Conservation (phyloP, 2,888 invertebrate genomes). For the Drosophila recens region DNA sequence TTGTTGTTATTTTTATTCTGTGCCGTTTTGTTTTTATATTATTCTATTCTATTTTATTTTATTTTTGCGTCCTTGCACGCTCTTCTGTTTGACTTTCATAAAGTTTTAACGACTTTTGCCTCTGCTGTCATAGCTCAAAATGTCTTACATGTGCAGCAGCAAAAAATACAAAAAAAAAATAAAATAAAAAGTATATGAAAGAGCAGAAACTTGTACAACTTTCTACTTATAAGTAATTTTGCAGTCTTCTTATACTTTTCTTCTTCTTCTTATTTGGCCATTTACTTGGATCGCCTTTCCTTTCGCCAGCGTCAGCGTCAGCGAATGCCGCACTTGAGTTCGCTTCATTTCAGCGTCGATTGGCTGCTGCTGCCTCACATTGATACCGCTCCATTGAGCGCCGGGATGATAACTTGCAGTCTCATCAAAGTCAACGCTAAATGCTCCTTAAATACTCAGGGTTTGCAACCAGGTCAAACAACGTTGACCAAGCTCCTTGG, state of each 20-base stretch:
- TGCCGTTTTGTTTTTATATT: conserved; percentile 45
- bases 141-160: conserved; percentile 75
- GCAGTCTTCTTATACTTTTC: conserved; percentile 41
- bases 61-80: conserved; percentile 58
- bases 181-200: conserved; percentile 35
- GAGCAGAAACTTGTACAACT: conserved; percentile 73
- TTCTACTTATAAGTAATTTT: conserved; percentile 78
- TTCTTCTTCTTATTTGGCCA: conserved; percentile 39
- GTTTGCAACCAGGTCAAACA: conserved; percentile 27
- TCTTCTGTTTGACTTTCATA: conserved; percentile 82
- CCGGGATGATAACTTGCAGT: conserved; percentile 49
- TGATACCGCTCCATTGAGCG: conserved; percentile 59
- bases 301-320: conserved; percentile 21
- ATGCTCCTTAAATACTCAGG: conserved; percentile 41
- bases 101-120: conserved; percentile 83
- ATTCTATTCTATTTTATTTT: conserved; percentile 40
- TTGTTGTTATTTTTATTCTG: conserved; percentile 29
- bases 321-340: conserved; percentile 63
- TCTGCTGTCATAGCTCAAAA: conserved; percentile 72
- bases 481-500: conserved; percentile 10
- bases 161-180: conserved; percentile 15
- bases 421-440: conserved; percentile 55
- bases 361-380: conserved; percentile 17
- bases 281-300: conserved; percentile 48
- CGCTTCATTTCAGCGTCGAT: conserved; percentile 72